These are phyloP conservation scores for Chydorus sphaericus DNA, from an alignment of 2,888 invertebrate genomes.

Conservation along the genomic window DNA sequence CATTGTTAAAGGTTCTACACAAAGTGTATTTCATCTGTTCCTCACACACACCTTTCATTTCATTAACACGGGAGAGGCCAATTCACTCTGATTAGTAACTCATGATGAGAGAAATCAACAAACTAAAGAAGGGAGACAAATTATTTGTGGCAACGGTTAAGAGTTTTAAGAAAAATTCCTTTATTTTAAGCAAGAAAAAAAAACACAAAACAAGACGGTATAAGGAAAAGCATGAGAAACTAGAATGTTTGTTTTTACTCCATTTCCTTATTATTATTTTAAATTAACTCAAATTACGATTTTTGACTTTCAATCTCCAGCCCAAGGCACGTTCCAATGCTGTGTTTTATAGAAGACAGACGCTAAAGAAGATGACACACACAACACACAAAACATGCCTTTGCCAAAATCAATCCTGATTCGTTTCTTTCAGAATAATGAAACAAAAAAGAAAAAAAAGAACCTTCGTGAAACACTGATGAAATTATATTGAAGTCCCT, in stretches of 20 bases:
- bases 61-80: slow-evolving; percentile 1
- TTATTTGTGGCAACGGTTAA: not conserved
- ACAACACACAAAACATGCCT: not conserved
- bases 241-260: too few species aligned
- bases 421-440: not conserved
- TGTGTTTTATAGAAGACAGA: too few species aligned
- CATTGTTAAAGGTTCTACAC: slow-evolving; percentile 6
- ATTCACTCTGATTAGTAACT: not conserved
- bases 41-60: slow-evolving; percentile 2
- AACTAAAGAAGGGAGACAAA: not conserved
- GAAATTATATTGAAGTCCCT: not conserved
- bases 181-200: not conserved
- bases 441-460: not conserved
- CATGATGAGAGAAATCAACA: not conserved
- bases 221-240: too few species aligned
- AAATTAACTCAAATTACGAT: not conserved
- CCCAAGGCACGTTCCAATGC: not conserved
- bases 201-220: not conserved
- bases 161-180: not conserved
- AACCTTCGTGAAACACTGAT: not conserved
- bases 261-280: too few species aligned
- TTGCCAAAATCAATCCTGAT: not conserved
- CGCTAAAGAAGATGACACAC: not conserved
- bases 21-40: slow-evolving; percentile 2
- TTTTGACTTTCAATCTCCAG: slow-evolving; percentile 6